Evolutionary conservation across 2,797 vertebrate genomes (phyloP).

Genomic region (Percopsis omiscomaycus): DNA sequence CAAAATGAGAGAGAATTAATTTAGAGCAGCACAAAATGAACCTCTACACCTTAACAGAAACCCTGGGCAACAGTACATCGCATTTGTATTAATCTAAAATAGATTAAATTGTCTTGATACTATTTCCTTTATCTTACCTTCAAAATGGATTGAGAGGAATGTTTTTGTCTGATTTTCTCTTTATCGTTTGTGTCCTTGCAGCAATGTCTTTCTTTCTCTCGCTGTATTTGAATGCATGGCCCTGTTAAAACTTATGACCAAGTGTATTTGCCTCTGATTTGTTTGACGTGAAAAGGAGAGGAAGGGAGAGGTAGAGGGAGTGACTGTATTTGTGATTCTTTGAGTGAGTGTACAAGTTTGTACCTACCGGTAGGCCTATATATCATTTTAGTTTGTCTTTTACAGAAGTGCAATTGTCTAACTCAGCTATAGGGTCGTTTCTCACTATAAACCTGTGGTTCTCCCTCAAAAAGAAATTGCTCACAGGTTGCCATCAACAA

Average conservation of each 20-base stretch:
- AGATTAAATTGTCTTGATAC: constrained; percentile 7
- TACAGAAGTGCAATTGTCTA: not conserved
- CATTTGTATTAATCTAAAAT: not conserved
- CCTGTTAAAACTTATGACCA: constrained; percentile 74
- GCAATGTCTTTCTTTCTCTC: constrained; percentile 53
- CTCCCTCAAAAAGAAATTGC: no score
- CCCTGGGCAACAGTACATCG: not conserved
- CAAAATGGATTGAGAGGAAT: constrained; percentile 28
- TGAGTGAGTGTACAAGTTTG: constrained; percentile 43
- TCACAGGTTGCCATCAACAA: no score
- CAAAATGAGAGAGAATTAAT: no score
- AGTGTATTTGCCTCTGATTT: constrained; percentile 82
- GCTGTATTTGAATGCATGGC: constrained; percentile 71
- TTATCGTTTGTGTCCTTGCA: constrained; percentile 45
- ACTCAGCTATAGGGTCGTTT: no score
- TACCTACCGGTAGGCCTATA: not conserved
- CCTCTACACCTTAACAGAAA: not conserved
- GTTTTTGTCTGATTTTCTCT: constrained; percentile 46
- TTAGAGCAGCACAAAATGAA: not conserved
- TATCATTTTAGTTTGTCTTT: not conserved
- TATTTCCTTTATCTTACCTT: constrained; percentile 67
- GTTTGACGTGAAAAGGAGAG: constrained; percentile 72
- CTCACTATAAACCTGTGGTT: no score
- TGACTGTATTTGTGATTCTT: constrained; percentile 51
- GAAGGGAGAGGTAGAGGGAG: constrained; percentile 57